phyloP scores from a whole-genome alignment of 2,797 vertebrate species.

The Hybognathus amarus region DNA sequence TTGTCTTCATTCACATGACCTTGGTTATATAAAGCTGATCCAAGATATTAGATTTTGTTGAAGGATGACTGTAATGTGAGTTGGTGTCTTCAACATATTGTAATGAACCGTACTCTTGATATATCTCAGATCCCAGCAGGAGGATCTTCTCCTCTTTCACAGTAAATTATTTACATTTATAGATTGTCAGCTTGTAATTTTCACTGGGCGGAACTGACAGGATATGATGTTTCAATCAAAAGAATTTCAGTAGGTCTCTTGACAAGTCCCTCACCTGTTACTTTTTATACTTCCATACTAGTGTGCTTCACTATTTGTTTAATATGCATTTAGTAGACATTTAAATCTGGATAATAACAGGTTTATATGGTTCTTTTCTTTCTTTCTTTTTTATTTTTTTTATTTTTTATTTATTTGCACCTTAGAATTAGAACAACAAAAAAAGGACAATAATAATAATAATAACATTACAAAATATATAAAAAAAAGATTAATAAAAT shows the following conservation, averaged over 20 bases:
- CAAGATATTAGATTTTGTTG: neutral
- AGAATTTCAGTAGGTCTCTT: no score
- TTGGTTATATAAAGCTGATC: neutral
- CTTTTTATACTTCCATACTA: neutral
- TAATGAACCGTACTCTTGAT: conserved; percentile 12
- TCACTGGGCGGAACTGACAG: neutral
- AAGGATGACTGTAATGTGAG: neutral
- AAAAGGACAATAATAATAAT: no score
- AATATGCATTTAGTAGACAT: neutral
- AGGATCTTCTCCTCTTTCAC: neutral
- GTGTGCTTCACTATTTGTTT: neutral
- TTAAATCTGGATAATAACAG: no score
- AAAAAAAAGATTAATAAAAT: no score
- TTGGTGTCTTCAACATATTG: neutral
- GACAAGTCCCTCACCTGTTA: neutral
- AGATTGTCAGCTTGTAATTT: neutral
- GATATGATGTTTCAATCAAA: neutral
- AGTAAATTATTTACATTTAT: neutral
- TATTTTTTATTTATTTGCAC: no score
- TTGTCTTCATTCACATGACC: neutral
- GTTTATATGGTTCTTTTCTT: no score
- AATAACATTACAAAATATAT: no score
- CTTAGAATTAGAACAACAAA: no score
- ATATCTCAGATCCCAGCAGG: neutral
- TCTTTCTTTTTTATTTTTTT: no score